Base-by-base conservation (phyloP, 2,797 vertebrate genomes). In the Tokudaia muenninki region DNA sequence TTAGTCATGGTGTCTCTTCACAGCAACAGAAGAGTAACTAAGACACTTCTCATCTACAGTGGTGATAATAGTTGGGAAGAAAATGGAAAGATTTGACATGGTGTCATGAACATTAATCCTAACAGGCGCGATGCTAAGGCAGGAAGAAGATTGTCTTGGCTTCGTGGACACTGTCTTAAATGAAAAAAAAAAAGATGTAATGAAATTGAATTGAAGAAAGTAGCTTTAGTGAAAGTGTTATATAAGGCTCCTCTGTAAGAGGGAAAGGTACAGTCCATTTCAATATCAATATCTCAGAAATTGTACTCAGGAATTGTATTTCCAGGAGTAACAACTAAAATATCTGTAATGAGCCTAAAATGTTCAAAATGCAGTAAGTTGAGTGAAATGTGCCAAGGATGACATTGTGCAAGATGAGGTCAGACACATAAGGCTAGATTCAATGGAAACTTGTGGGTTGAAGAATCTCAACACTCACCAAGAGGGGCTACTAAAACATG, bases 261-360 rank as follows among this genome's bases (percentile, higher is more conserved):
- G 77, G 41, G 29, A 94, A 92, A 96, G 75, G 9, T 13, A 78
- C 3, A 21, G n/a, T 24, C n/a, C 47, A 52, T 79, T 50, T 50
- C 44, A 79, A 72, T 81, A 91, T 26, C 59, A 88, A 75, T 44
- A 88, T 81, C 93, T 87, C 37, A 97, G 89, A 59, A 92, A 93
- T 77, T 50, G 44, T 22, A 65, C 86, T 93, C 65, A 52, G 22
- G 65, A 70, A 70, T 16, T n/a, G 65, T 70, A n/a, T 70, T 70
- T 34, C n/a, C 65, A 37, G 78, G 17, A 92, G 47, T 52, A 95
- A 24, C 44, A 92, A 90, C 8, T 22, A 3, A 94, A 94, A 70
- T 17, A 50, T 81, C 83, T 47, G 50, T 57, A n/a, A 89, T 65
- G 24, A 47, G 19, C 41, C n/a, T 90, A 57, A 52, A 96, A 26